A percentile compares a stretch with the other conserved stretches of the same genome.
These are phyloP conservation scores for Calephelis virginiensis DNA, from an alignment of 1,140 invertebrate species.

Conservation along the genomic window DNA sequence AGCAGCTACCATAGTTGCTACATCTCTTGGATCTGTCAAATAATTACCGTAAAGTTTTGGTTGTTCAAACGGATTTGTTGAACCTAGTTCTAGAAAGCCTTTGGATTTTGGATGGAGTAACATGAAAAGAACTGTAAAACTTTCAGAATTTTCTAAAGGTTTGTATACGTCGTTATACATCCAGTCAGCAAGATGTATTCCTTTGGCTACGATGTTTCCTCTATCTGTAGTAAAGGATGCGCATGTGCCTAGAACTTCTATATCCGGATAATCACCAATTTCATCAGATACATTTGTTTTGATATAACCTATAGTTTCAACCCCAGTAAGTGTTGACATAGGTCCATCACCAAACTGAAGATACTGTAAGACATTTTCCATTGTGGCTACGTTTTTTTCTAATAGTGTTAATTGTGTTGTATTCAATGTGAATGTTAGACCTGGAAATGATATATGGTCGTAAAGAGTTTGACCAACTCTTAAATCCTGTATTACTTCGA, in stretches of 20 bases:
- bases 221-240: constrained; percentile 81
- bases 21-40: constrained; percentile 82
- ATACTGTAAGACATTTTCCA: constrained; percentile 70
- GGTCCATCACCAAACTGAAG: constrained; percentile 76
- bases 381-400: constrained; percentile 68
- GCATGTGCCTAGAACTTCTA: constrained; percentile 80
- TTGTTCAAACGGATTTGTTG: constrained; percentile 85
- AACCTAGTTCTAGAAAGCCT: constrained; percentile 83
- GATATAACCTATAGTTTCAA: constrained; percentile 83
- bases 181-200: constrained; percentile 78
- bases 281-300: constrained; percentile 80
- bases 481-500: constrained; percentile 82
- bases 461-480: constrained; percentile 85
- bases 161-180: constrained; percentile 80
- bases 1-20: constrained; percentile 83
- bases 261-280: constrained; percentile 79
- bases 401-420: constrained; percentile 64
- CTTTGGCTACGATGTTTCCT: constrained; percentile 79
- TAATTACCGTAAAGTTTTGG: constrained; percentile 89
- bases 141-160: constrained; percentile 80
- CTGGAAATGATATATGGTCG: constrained; percentile 86
- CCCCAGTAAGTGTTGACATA: constrained; percentile 78
- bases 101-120: constrained; percentile 86
- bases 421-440: constrained; percentile 80
- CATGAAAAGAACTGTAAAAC: constrained; percentile 84